Conservation (phyloP, 2,113 vertebrate species). For the Brachyhypopomus occidentalis region DNA sequence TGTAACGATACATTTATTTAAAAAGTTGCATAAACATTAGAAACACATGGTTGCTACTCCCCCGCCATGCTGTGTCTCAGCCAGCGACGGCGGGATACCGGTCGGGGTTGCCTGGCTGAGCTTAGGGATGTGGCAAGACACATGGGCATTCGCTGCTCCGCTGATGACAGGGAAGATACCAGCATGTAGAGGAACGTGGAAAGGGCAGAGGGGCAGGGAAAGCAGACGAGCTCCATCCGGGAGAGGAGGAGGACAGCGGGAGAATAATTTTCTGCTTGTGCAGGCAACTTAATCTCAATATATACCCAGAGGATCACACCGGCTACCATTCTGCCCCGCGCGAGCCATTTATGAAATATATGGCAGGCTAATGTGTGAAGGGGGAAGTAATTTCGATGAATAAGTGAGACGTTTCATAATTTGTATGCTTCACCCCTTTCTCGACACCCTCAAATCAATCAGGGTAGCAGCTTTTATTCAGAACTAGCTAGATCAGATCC, state of each 20-base stretch:
- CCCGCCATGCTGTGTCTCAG: constrained; percentile 55
- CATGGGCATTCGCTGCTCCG: constrained; percentile 14
- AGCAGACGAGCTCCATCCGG: background rate
- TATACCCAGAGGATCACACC: constrained; percentile 31
- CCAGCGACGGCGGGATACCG: constrained; percentile 57
- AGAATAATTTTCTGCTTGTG: constrained; percentile 38
- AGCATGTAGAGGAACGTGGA: constrained; percentile 12
- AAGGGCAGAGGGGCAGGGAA: background rate
- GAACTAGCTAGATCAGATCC: background rate
- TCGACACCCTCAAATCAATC: constrained; percentile 15
- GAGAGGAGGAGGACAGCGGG: background rate
- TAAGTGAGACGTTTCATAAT: background rate
- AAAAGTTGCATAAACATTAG: constrained; percentile 32
- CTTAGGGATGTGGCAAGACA: constrained; percentile 47
- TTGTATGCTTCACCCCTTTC: background rate
- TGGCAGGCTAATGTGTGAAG: constrained; percentile 27
- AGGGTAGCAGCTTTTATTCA: background rate
- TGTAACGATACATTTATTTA: constrained; percentile 10
- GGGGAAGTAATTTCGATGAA: constrained; percentile 14
- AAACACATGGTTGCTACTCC: constrained; percentile 54
- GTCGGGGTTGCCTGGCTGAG: constrained; percentile 40
- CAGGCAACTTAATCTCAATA: constrained; percentile 47
- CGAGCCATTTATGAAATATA: constrained; percentile 25
- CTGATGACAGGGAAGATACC: constrained; percentile 33
- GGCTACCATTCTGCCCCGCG: constrained; percentile 23